Evolutionary conservation across 1,140 invertebrate species (phyloP).

Genomic region (Leucophenga varia): DNA sequence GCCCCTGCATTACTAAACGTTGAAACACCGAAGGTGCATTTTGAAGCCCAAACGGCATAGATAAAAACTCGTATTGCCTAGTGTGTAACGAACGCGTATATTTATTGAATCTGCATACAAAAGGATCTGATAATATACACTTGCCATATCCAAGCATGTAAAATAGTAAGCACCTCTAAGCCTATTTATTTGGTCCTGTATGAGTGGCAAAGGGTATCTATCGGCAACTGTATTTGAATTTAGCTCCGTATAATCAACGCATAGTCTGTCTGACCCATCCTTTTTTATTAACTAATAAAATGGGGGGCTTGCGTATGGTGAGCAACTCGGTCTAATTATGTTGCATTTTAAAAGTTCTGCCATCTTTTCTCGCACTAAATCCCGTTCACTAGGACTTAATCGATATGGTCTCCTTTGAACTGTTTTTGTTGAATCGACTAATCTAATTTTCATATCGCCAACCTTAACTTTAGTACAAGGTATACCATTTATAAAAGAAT

Average conservation of each 20-base stretch:
- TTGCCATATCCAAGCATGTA: too few relatives aligned
- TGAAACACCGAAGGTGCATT: too few relatives aligned
- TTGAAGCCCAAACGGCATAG: conserved; percentile 10
- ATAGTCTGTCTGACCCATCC: too few relatives aligned
- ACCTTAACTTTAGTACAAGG: conserved; percentile 1
- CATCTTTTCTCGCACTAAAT: conserved; percentile 12
- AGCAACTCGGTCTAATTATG: conserved; percentile 13
- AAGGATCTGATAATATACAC: conserved; percentile 9
- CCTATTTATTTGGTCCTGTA: conserved; percentile 16
- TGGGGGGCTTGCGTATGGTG: conserved; percentile 15
- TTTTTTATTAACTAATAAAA: too few relatives aligned
- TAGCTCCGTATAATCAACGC: conserved; percentile 10
- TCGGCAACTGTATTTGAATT: conserved; percentile 12
- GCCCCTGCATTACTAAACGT: conserved; percentile 2
- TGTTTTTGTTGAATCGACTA: conserved; percentile 4
- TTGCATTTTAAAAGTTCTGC: conserved; percentile 5
- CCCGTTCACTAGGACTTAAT: conserved; percentile 5
- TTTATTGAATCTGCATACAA: conserved; percentile 12
- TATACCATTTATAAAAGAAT: conserved; percentile 12
- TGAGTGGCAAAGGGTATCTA: conserved; percentile 13
- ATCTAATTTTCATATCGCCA: conserved; percentile 6
- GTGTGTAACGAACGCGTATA: conserved; percentile 9
- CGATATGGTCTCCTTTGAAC: conserved; percentile 11
- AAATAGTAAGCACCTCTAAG: conserved; percentile 10
- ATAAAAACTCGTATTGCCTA: conserved; percentile 4